Evolutionary conservation across 1,140 invertebrate species (phyloP).

Genomic region (Diorhabda elongata): DNA sequence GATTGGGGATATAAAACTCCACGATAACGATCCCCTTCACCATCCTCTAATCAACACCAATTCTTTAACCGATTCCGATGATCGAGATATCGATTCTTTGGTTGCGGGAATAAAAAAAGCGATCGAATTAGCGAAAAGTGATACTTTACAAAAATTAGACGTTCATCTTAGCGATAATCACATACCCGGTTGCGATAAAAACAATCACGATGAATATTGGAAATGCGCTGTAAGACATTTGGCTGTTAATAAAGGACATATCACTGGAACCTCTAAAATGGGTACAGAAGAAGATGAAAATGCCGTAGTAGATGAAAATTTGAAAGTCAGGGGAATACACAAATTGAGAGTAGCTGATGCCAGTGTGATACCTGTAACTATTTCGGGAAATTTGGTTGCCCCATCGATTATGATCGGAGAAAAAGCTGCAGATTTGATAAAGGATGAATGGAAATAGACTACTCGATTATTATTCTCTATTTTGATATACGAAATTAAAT

Average conservation of each 20-base stretch:
- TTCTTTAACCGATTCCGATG: slow-evolving; percentile 53
- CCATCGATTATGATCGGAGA: slow-evolving; percentile 82
- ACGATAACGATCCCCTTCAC: slow-evolving; percentile 56
- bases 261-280: slow-evolving; percentile 69
- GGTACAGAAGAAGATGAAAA: slow-evolving; percentile 49
- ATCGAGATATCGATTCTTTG: slow-evolving; percentile 44
- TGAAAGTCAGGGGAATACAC: slow-evolving; percentile 49
- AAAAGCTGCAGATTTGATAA: slow-evolving; percentile 78
- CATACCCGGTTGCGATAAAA: slow-evolving; percentile 30
- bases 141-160: slow-evolving; percentile 29
- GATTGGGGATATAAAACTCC: slow-evolving; percentile 56
- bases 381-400: slow-evolving; percentile 68
- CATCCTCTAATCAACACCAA: slow-evolving; percentile 64
- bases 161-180: slow-evolving; percentile 22
- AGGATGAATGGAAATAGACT: slow-evolving; percentile 51
- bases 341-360: slow-evolving; percentile 68
- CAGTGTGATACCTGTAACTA: slow-evolving; percentile 68
- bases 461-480: background rate
- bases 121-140: slow-evolving; percentile 26
- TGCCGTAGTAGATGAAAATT: slow-evolving; percentile 49
- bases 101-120: slow-evolving; percentile 29
- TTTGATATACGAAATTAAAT: too few species aligned
- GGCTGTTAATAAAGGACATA: slow-evolving; percentile 62
- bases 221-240: slow-evolving; percentile 49
- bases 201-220: slow-evolving; percentile 35